These are phyloP conservation scores for Drosophila teissieri DNA, from an alignment of 1,140 invertebrate species.

Conservation along the genomic window DNA sequence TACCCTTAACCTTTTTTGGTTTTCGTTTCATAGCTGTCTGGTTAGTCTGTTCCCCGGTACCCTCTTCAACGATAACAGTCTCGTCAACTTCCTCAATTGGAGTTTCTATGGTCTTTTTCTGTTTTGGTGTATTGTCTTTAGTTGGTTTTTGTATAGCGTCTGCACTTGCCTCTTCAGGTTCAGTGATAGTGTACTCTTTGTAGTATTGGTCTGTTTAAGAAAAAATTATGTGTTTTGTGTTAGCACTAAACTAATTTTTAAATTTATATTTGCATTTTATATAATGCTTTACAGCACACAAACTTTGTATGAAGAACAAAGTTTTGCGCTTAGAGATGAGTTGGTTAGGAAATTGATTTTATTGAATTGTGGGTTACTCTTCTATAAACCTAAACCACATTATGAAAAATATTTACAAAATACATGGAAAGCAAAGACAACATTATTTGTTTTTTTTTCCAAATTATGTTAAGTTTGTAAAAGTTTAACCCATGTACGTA, in stretches of 20 bases:
- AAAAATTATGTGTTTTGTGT: slow-evolving; percentile 81
- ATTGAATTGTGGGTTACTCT: background rate
- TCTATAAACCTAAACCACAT: background rate
- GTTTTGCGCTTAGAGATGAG: slow-evolving; percentile 61
- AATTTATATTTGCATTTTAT: slow-evolving; percentile 77
- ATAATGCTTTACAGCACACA: slow-evolving; percentile 75
- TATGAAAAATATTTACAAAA: background rate
- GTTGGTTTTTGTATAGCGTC: slow-evolving; percentile 81
- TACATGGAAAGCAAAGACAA: background rate
- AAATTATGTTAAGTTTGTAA: background rate
- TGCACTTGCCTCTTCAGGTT: slow-evolving; percentile 83
- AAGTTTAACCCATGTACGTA: slow-evolving; percentile 30
- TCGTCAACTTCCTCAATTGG: slow-evolving; percentile 62
- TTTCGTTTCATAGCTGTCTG: slow-evolving; percentile 64
- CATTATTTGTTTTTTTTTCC: no score
- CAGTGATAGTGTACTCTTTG: slow-evolving; percentile 84
- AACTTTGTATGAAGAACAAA: slow-evolving; percentile 43
- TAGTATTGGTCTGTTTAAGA: slow-evolving; percentile 83
- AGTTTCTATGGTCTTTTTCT: slow-evolving; percentile 61
- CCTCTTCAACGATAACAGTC: slow-evolving; percentile 48
- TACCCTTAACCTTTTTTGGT: slow-evolving; percentile 54
- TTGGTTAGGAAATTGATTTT: slow-evolving; percentile 40
- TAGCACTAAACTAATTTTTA: slow-evolving; percentile 78
- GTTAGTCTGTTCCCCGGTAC: slow-evolving; percentile 56
- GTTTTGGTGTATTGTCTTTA: slow-evolving; percentile 68